Evolutionary conservation across 2,797 vertebrate genomes (phyloP), one percentile per base, ranked within the genome.

Genomic region (Mormyrops attenuatus): DNA sequence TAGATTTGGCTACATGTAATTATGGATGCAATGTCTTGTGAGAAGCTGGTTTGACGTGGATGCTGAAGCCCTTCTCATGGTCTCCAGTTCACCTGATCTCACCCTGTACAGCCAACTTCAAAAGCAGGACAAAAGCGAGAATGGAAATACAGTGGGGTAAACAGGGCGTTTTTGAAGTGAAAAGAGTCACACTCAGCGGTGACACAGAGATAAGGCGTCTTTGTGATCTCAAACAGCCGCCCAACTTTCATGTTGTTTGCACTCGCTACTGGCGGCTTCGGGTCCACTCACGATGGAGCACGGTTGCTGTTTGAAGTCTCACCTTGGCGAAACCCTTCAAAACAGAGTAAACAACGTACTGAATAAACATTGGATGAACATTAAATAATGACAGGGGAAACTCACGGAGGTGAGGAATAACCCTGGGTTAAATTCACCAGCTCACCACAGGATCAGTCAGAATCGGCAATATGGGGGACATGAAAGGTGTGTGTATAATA

Each of bases 291-390:
- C 2, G 90, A 92, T 91, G 91, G 85, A 90, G 66, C 84, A 89
- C 41, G 88, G 89, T 91, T 88, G 91, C 89, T 90, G 92, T 94
- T 94, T 94, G 92, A 95, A 94, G 91, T 11, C 34, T 86, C 91
- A 90, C 90, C 92, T 91, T 89, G 90, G 92, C 93, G 93, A 93
- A 89, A 91, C 0, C 3, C 91, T 94, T 94, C 91, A 91, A 90
- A 93, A 93, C 90, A 90, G 89, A 92, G 92, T 93, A 93, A 94
- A 95, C 92, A 94, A 11, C 85, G 85, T 90, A 93, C 41, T 55
- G 85, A 57, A 57, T 34, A 55, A 17, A 87, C 52, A 87, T 17
- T 87, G 85, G 17, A 55, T 55, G 55, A 57, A 87, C 85, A 34
- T 87, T 34, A 87, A 88, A 60, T 90, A 88, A 69, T 38, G 34